A percentile compares a stretch with the other conserved stretches of the same genome.
Evolutionary conservation across 2,888 invertebrate species (phyloP).

Genomic region (Eledone cirrhosa): DNA sequence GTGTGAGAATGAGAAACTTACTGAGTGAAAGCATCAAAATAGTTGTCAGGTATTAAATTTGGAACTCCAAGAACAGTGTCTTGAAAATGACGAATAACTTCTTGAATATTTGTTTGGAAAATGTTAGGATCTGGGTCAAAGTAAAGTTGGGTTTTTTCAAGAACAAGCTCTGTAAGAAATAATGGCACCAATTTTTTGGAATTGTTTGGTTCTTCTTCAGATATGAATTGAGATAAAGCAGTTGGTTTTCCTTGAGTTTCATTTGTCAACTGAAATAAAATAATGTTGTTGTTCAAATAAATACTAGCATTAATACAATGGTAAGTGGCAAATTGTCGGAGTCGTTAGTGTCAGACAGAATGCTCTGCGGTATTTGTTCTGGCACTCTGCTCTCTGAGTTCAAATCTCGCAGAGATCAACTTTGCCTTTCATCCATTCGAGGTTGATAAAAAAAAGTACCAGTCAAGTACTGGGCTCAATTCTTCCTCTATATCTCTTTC

Average conservation of each 20-base stretch:
- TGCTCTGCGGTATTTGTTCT: too few relatives aligned
- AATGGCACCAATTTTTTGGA: constrained; percentile 59
- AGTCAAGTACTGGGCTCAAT: too few relatives aligned
- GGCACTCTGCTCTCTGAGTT: too few relatives aligned
- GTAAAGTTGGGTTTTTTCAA: constrained; percentile 61
- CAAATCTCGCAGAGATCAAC: too few relatives aligned
- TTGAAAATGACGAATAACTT: constrained; percentile 70
- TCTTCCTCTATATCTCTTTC: too few relatives aligned
- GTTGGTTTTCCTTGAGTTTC: background rate
- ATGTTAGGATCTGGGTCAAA: constrained; percentile 74
- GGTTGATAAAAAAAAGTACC: too few relatives aligned
- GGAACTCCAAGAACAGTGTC: constrained; percentile 77
- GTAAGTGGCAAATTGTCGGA: too few relatives aligned
- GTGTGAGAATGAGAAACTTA: constrained; percentile 64
- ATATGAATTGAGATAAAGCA: background rate
- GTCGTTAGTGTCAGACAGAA: too few relatives aligned
- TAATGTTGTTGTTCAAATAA: too few relatives aligned
- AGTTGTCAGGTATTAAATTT: constrained; percentile 77
- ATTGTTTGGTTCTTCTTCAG: constrained; percentile 54
- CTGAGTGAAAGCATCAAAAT: constrained; percentile 80
- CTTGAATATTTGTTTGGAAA: constrained; percentile 72
- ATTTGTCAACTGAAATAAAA: background rate
- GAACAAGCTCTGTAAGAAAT: constrained; percentile 64
- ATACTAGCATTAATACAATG: too few relatives aligned
- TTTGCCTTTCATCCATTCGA: too few relatives aligned